phyloP scores from a whole-genome alignment of 2,888 invertebrate genomes.

The Nemotelus nigrinus region DNA sequence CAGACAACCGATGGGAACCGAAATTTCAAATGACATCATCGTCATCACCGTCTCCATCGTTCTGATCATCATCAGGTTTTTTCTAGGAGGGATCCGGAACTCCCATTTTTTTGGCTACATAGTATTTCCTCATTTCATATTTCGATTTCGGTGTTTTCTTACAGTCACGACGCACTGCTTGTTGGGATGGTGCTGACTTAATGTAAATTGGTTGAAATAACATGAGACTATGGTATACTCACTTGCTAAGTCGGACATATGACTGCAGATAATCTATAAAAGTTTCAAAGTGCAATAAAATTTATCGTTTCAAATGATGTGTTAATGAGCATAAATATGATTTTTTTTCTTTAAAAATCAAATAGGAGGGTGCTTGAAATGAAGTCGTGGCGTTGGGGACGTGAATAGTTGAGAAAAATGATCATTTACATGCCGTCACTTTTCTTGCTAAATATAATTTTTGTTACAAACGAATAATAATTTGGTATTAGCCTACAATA shows the following conservation, averaged over 20 bases:
- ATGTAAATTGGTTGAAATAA: not conserved
- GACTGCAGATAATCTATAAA: conserved; percentile 17
- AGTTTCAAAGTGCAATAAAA: conserved; percentile 40
- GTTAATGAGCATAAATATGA: conserved; percentile 34
- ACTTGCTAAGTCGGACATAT: not conserved
- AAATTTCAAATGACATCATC: conserved; percentile 35
- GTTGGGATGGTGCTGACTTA: not conserved
- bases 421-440: no score
- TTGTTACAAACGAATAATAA: no score
- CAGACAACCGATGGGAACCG: conserved; percentile 8
- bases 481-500: no score
- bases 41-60: no score
- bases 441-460: no score
- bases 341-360: not conserved
- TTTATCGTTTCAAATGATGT: conserved; percentile 36
- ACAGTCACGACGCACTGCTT: not conserved
- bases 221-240: conserved; percentile 2
- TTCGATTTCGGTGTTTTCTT: not conserved
- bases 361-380: no score
- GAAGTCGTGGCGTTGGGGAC: no score
- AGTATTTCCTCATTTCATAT: conserved; percentile 2
- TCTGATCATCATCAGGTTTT: not conserved
- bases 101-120: conserved; percentile 6
- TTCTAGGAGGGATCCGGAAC: conserved; percentile 24
- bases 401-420: no score